Conservation (phyloP, 2,797 vertebrate species). For the Phrynocephalus vlangalii region DNA sequence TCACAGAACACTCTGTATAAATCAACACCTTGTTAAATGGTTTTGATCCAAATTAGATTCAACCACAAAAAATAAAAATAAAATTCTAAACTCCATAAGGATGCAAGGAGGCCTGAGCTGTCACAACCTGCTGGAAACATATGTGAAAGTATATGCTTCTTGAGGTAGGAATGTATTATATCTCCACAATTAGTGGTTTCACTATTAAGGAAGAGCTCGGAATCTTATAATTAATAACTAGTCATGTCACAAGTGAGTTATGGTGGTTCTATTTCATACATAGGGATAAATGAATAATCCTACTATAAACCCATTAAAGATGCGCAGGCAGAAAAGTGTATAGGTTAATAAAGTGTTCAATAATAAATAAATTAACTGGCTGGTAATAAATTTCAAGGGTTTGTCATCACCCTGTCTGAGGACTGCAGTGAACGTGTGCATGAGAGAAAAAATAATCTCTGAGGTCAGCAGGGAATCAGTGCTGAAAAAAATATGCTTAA, state of each 20-base stretch:
- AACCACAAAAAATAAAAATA: background rate
- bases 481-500: background rate
- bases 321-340: slow-evolving; percentile 62
- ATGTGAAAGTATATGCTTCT: slow-evolving; percentile 45
- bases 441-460: slow-evolving; percentile 45
- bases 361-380: slow-evolving; percentile 76
- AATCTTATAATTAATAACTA: slow-evolving; percentile 71
- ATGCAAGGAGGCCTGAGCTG: background rate
- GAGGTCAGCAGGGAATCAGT: background rate
- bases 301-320: slow-evolving; percentile 70
- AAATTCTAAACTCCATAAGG: slow-evolving; percentile 39
- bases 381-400: slow-evolving; percentile 70
- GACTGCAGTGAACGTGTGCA: slow-evolving; percentile 46
- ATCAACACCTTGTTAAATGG: slow-evolving; percentile 18
- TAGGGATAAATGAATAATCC: slow-evolving; percentile 68
- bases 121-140: slow-evolving; percentile 17
- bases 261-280: slow-evolving; percentile 56
- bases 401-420: slow-evolving; percentile 67
- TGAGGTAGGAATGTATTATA: slow-evolving; percentile 55
- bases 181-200: slow-evolving; percentile 64
- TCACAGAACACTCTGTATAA: slow-evolving; percentile 23
- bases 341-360: slow-evolving; percentile 73
- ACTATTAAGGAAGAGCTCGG: slow-evolving; percentile 49
- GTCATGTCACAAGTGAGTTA: slow-evolving; percentile 69
- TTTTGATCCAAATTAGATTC: slow-evolving; percentile 42